phyloP scores from a whole-genome alignment of 2,113 vertebrate species.

The Perca fluviatilis region DNA sequence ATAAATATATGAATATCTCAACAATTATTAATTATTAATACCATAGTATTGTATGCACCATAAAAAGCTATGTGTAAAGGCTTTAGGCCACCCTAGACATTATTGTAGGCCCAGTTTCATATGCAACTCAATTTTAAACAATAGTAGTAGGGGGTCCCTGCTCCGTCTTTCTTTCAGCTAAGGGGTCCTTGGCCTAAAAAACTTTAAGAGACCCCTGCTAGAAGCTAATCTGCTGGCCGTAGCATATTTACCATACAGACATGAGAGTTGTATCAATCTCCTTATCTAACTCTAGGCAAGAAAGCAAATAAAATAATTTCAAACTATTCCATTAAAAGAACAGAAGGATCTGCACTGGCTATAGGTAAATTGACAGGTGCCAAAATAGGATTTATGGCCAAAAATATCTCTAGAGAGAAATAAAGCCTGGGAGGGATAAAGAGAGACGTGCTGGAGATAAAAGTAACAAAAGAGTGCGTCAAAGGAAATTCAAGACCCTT shows the following conservation, averaged over 20 bases:
- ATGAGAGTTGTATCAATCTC: neutral
- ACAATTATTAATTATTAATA: too few relatives aligned
- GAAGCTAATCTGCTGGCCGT: neutral
- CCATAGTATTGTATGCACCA: too few relatives aligned
- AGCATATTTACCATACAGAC: neutral
- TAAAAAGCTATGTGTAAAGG: too few relatives aligned
- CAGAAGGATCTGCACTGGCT: neutral
- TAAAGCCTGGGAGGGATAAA: constrained; percentile 41
- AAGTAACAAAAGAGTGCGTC: constrained; percentile 6
- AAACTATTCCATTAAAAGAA: neutral
- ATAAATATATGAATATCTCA: too few relatives aligned
- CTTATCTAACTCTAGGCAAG: neutral
- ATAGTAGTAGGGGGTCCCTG: too few relatives aligned
- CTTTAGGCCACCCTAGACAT: too few relatives aligned
- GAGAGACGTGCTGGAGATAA: constrained; percentile 35
- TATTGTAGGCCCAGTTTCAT: too few relatives aligned
- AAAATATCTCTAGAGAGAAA: constrained; percentile 62
- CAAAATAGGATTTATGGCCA: constrained; percentile 48
- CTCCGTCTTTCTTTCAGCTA: too few relatives aligned
- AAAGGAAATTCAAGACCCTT: constrained; percentile 50
- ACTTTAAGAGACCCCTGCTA: too few relatives aligned
- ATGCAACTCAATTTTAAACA: too few relatives aligned
- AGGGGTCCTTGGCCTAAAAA: too few relatives aligned
- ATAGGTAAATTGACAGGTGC: constrained; percentile 50
- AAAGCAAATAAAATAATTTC: constrained; percentile 4